Conservation (phyloP, 2,797 vertebrate genomes). For the Acrocephalus scirpaceus region DNA sequence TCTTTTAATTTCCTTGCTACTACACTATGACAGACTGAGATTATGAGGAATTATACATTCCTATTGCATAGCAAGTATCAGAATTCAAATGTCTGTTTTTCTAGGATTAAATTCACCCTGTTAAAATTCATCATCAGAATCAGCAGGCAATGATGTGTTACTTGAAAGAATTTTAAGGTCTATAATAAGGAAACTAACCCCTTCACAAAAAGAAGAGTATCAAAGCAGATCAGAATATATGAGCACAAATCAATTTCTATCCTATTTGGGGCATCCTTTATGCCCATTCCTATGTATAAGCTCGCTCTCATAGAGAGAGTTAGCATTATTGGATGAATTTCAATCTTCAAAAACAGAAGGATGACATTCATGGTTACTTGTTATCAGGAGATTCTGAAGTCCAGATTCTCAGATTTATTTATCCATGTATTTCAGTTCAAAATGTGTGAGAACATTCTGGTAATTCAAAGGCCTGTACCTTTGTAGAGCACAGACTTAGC, state of each 20-base stretch:
- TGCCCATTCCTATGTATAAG: background rate
- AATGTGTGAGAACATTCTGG: background rate
- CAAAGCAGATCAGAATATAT: background rate
- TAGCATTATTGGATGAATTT: background rate
- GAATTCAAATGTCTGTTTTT: background rate
- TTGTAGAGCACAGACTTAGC: background rate
- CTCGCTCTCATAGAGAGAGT: background rate
- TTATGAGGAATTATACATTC: background rate
- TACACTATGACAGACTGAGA: background rate
- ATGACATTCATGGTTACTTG: background rate
- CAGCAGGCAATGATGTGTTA: background rate
- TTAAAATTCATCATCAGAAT: background rate
- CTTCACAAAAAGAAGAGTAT: background rate
- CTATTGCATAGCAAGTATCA: background rate
- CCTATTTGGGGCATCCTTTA: background rate
- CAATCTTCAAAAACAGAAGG: background rate
- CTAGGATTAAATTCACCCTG: background rate
- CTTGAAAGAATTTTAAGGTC: background rate
- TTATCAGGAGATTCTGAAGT: background rate
- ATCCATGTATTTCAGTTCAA: background rate
- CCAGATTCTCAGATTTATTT: background rate
- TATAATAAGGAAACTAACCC: background rate
- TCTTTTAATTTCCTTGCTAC: background rate
- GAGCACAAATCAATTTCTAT: background rate
- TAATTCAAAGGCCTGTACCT: background rate